A percentile compares a stretch with the other conserved stretches of the same genome.
phyloP scores from a whole-genome alignment of 2,797 vertebrate genomes.

The Amazonetta brasiliensis region DNA sequence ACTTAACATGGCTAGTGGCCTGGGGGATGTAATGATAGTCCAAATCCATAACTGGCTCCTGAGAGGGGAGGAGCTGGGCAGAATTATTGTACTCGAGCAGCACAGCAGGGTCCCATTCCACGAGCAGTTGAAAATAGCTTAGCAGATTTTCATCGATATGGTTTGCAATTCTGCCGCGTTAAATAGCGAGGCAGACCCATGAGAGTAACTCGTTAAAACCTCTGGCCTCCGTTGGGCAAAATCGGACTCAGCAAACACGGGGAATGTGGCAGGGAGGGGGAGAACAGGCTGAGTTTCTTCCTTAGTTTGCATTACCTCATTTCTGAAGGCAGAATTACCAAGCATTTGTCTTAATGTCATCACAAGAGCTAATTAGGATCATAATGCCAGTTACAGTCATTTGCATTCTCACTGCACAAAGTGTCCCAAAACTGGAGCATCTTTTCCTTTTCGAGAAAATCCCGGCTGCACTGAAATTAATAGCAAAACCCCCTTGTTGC shows the following conservation, averaged over 20 bases:
- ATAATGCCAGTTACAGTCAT: neutral
- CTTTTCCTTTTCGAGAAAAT: neutral
- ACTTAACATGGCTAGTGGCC: neutral
- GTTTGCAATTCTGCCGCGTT: neutral
- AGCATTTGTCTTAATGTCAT: neutral
- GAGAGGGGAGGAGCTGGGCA: neutral
- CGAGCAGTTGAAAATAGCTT: neutral
- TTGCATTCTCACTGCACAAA: neutral
- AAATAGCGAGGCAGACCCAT: neutral
- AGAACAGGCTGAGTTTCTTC: neutral
- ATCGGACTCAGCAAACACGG: neutral
- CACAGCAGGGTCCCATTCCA: neutral
- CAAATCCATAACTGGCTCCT: neutral
- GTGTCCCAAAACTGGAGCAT: neutral
- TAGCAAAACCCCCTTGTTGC: neutral
- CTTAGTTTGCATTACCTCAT: constrained; percentile 13
- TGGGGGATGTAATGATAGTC: neutral
- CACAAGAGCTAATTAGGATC: neutral
- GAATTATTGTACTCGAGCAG: neutral
- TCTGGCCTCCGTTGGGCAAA: constrained; percentile 7
- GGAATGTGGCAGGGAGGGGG: neutral
- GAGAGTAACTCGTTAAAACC: neutral
- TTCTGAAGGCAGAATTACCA: neutral
- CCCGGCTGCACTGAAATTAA: neutral
- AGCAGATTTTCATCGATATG: neutral